Base-by-base conservation (phyloP, 2,888 invertebrate genomes). In the Mimumesa dahlbomi region DNA sequence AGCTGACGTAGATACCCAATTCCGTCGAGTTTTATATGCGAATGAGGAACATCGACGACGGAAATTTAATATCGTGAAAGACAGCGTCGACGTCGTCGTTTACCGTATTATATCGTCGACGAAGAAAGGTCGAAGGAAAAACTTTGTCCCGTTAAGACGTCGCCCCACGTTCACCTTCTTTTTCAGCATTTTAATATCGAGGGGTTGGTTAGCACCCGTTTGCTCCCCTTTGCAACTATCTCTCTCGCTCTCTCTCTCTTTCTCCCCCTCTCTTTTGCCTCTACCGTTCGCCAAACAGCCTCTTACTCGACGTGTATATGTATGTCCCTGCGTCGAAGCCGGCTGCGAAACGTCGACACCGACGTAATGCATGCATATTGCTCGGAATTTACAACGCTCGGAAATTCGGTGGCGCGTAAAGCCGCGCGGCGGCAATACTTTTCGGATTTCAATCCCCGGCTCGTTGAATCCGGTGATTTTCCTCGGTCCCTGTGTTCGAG, bases 331-430 rank as follows among this genome's bases (percentile, higher is more conserved):
- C 46, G 13, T 64, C 43, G 57, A 64, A 18, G 16, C 34, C n/a
- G n/a, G 21, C 43, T 31, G 16, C n/a, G 46, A 53, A 65, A 45
- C 40, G 19, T 40, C 52, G 50, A 36, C 48, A 58, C 18, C 52
- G 40, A 11, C 22, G 67, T 73, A 77, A 77, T 50, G 67, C 72
- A 77, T 67, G 67, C 69, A 70, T 66, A 67, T 80, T 74, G 79
- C 68, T 61, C 56, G 61, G 66, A 75, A 81, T 76, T 76, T 77
- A 81, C 71, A 67, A 67, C 62, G 14, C 57, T 11, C 48, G 50
- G 63, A 68, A 69, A 73, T 59, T 64, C 65, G 34, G 36, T 56
- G 73, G 61, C 36, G 45, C 65, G 64, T 46, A 66, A 76, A 77
- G 57, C 49, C 71, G 61, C 65, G 45, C 48, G 38, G 21, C n/a